Base-by-base conservation (phyloP, 2,888 invertebrate species). In the Doris montereyensis region DNA sequence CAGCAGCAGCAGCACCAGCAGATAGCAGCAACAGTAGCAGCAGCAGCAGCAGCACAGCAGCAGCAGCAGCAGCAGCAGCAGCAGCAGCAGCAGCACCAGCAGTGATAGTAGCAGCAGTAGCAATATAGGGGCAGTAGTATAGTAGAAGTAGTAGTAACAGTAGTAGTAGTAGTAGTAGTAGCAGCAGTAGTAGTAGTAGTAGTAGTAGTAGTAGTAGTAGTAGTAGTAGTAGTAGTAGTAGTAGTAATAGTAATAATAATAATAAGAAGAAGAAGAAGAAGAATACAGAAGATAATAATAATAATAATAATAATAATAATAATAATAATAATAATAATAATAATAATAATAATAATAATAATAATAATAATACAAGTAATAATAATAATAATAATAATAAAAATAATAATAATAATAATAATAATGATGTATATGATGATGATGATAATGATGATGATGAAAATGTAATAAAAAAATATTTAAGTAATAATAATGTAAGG, bases 201-300 rank as follows among this genome's bases (percentile, higher is more conserved):
- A 79, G 75, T 76, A 68, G 67, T 76, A 30, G 65, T 72, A 57
- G 65, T 32, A 73, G 73, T 78, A 73, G 78, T 73, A 78, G 78
- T 78, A 73, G 72, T 73, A 78, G 78, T 78, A 78, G 72, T 58
- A 73, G 73, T 73, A 73, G 77, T 73, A 73, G 78, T 78, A 72
- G 72, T 58, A 72, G 78, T 62, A 78, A 73, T n/a, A n/a, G n/a
- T n/a, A n/a, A n/a, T n/a, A n/a, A n/a, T n/a, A n/a, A n/a, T n/a
- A n/a, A n/a, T n/a, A n/a, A n/a, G n/a, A n/a, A n/a, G n/a, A n/a
- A n/a, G n/a, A n/a, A n/a, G n/a, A n/a, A n/a, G n/a, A n/a, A n/a
- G n/a, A n/a, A n/a, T n/a, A n/a, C n/a, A n/a, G n/a, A n/a, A n/a
- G n/a, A n/a, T n/a, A n/a, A n/a, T 78, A 73, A 41, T 74, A 72